Conservation (phyloP, 1,140 invertebrate species). For the Pogonomyrmex californicus region DNA sequence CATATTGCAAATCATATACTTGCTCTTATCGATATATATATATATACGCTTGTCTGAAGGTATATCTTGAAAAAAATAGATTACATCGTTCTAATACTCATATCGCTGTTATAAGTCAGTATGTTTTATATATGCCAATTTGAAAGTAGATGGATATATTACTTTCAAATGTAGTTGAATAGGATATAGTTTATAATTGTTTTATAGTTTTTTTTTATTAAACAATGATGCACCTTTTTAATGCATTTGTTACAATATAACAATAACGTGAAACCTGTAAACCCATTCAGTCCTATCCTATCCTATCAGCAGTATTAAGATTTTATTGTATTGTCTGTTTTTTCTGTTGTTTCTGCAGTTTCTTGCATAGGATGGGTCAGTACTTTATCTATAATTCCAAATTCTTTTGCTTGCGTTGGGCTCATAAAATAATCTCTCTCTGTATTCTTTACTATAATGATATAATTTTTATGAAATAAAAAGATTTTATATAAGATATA, state of each 20-base stretch:
- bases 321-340: constrained; percentile 30
- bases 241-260: constrained; percentile 60
- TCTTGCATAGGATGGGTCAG: constrained; percentile 90
- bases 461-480: constrained; percentile 37
- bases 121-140: constrained; percentile 65
- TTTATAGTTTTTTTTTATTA: constrained; percentile 83
- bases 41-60: constrained; percentile 54
- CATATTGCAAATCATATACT: constrained; percentile 45
- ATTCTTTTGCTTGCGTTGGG: constrained; percentile 95
- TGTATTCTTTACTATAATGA: constrained; percentile 91
- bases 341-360: constrained; percentile 67
- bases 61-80: constrained; percentile 6
- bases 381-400: constrained; percentile 98
- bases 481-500: not conserved
- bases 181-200: constrained; percentile 81
- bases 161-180: constrained; percentile 78
- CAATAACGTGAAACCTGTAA: constrained; percentile 59
- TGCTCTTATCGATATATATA: constrained; percentile 63
- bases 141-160: constrained; percentile 73
- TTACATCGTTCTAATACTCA: constrained; percentile 32
- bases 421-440: constrained; percentile 98
- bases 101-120: constrained; percentile 65
- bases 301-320: constrained; percentile 49
- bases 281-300: constrained; percentile 17
- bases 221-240: constrained; percentile 84